Percentiles rank a stretch among this genome's conserved stretches.
Evolutionary conservation across 1,140 invertebrate genomes (phyloP).

Genomic region (Drosophila tristis): DNA sequence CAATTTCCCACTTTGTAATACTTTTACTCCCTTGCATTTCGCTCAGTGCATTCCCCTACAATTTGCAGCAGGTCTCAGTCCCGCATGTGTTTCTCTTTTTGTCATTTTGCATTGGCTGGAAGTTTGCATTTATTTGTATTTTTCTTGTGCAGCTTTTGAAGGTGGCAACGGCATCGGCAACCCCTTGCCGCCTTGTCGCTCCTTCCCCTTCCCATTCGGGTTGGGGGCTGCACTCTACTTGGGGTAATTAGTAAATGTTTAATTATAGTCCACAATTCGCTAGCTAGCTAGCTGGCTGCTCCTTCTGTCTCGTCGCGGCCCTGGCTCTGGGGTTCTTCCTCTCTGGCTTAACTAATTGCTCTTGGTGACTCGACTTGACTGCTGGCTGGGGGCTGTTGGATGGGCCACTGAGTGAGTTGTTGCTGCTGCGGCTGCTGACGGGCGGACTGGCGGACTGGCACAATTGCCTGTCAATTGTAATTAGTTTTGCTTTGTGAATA

Average conservation of each 20-base stretch:
- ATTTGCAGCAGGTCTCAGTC: background rate
- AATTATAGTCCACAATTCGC: conserved; percentile 74
- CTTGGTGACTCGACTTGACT: conserved; percentile 48
- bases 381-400: background rate
- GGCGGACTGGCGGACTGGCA: conserved; percentile 48
- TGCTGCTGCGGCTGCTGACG: conserved; percentile 7
- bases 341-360: conserved; percentile 78
- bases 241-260: conserved; percentile 78
- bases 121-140: conserved; percentile 31
- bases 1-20: too few species aligned
- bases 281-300: conserved; percentile 29
- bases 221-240: conserved; percentile 48
- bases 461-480: conserved; percentile 83
- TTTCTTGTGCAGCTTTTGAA: conserved; percentile 21
- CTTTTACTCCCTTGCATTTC: background rate
- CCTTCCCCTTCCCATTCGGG: background rate
- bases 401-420: conserved; percentile 35
- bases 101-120: conserved; percentile 27
- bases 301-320: conserved; percentile 39
- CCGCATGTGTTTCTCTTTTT: conserved; percentile 25
- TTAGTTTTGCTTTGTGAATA: conserved; percentile 80
- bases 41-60: conserved; percentile 2
- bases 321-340: conserved; percentile 23
- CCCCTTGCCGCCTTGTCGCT: background rate
- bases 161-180: conserved; percentile 29